These are phyloP conservation scores for Saccopteryx bilineata DNA, from an alignment of 2,113 vertebrate genomes.

Conservation along the genomic window DNA sequence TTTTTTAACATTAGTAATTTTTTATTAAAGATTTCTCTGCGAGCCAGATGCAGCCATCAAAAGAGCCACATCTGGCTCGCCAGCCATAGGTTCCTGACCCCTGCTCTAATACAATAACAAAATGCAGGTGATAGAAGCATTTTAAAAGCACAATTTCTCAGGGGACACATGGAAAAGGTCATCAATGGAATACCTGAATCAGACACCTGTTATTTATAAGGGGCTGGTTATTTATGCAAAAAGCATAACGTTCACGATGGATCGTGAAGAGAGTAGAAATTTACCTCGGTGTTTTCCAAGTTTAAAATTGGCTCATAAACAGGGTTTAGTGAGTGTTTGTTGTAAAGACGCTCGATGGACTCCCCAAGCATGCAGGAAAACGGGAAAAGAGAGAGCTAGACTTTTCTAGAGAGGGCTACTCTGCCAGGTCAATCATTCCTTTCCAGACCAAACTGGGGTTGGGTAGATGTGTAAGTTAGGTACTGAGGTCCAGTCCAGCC, in stretches of 20 bases:
- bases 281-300: not conserved
- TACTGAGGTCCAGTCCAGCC: rapidly evolving
- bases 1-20: too few relatives aligned
- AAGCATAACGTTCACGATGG: not conserved
- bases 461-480: not conserved
- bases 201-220: not conserved
- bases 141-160: not conserved
- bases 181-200: too few relatives aligned
- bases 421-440: too few relatives aligned
- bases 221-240: not conserved
- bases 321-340: not conserved
- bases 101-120: not conserved
- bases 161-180: not conserved
- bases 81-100: too few relatives aligned
- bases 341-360: rapidly evolving
- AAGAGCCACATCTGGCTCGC: too few relatives aligned
- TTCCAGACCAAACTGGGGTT: not conserved
- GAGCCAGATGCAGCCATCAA: too few relatives aligned
- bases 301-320: not conserved
- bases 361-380: not conserved
- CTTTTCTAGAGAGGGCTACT: too few relatives aligned
- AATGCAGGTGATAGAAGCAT: not conserved
- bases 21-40: too few relatives aligned
- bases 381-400: not conserved
- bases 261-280: not conserved